A percentile compares a stretch with the other conserved stretches of the same genome.
Conservation (phyloP, 2,113 vertebrate genomes). For the Malurus alboscapulatus region DNA sequence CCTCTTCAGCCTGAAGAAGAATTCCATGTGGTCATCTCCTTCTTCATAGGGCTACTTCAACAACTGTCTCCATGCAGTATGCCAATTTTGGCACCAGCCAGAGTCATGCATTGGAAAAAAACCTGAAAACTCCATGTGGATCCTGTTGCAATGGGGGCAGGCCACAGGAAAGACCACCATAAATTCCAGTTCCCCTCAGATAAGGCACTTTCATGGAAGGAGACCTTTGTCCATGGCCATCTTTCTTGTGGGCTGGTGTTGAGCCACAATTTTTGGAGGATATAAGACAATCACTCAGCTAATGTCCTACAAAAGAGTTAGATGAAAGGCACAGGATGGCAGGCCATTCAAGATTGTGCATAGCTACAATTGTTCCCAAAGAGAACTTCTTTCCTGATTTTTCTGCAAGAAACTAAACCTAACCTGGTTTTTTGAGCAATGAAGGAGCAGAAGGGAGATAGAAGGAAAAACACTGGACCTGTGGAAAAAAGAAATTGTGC, state of each 20-base stretch:
- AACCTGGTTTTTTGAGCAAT: background rate
- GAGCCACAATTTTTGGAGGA: accelerated
- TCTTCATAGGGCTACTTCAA: background rate
- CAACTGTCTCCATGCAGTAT: accelerated
- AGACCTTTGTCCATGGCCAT: background rate
- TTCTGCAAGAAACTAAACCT: background rate
- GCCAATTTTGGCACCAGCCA: background rate
- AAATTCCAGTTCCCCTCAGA: background rate
- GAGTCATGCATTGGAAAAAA: background rate
- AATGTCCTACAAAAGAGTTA: background rate
- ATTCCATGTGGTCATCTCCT: background rate
- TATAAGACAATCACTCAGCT: background rate
- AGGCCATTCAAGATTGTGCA: background rate
- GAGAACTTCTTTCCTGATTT: background rate
- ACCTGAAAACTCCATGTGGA: accelerated
- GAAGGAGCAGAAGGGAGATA: background rate
- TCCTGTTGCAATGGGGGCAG: background rate
- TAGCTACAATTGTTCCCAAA: background rate
- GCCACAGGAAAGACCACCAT: background rate
- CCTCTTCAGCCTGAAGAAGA: background rate
- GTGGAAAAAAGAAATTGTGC: background rate
- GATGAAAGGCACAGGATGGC: background rate
- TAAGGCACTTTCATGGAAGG: background rate
- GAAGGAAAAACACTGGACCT: background rate
- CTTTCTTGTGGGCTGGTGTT: background rate